phyloP scores from a whole-genome alignment of 1,140 invertebrate species.

The Aporrectodea caliginosa region DNA sequence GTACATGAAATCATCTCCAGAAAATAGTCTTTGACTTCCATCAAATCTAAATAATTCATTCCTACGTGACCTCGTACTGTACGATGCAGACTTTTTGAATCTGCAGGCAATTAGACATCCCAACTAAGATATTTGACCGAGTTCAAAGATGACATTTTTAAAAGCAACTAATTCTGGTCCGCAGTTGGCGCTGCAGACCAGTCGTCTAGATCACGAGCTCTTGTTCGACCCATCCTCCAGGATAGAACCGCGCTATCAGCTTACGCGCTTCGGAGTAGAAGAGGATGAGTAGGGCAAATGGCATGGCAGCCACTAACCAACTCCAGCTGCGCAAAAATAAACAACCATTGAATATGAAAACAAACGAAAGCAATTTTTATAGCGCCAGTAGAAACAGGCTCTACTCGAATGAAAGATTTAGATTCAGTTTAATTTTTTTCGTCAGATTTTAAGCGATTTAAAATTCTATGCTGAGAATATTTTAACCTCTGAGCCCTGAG shows the following conservation, averaged over 20 bases:
- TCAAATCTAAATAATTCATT: no score
- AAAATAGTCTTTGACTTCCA: no score
- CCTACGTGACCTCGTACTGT: no score
- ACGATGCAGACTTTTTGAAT: no score
- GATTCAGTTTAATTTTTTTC: neutral
- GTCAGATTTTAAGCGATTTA: neutral
- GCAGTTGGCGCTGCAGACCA: neutral
- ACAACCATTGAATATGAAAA: neutral
- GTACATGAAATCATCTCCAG: no score
- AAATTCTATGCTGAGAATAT: no score
- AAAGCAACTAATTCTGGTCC: no score
- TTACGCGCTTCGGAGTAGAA: conserved; percentile 12
- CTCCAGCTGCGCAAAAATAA: conserved; percentile 4
- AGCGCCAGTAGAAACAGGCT: neutral
- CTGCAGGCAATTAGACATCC: no score
- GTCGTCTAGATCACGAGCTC: conserved; percentile 18
- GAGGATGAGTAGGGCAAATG: conserved; percentile 18
- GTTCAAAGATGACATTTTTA: no score
- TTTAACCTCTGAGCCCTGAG: no score
- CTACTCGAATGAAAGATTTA: neutral
- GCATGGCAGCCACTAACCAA: conserved; percentile 14
- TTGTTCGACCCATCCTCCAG: conserved; percentile 13
- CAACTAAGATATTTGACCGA: no score
- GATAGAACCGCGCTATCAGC: conserved; percentile 4
- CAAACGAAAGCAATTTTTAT: neutral